Percentiles rank a stretch among this genome's conserved stretches.
Evolutionary conservation across 1,140 invertebrate genomes (phyloP).

Genomic region (Tetramorium simillimum): DNA sequence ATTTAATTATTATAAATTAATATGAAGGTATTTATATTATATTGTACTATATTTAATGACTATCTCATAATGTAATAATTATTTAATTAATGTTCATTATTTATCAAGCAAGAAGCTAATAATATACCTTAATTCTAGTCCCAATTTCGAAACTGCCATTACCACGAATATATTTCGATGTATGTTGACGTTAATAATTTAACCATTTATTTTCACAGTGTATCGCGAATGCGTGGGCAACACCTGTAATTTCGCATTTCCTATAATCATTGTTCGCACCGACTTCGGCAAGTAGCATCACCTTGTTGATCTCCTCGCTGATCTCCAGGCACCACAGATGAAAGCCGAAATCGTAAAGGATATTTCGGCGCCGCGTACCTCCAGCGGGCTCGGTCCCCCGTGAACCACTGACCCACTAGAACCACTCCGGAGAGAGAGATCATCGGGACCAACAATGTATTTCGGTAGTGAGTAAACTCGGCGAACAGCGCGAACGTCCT

Average conservation of each 20-base stretch:
- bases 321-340: slow-evolving; percentile 6
- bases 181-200: slow-evolving; percentile 14
- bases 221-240: not conserved
- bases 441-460: slow-evolving; percentile 74
- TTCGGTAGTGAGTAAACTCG: slow-evolving; percentile 80
- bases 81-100: not conserved
- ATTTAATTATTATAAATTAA: not conserved
- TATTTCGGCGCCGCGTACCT: slow-evolving; percentile 57
- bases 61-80: not conserved
- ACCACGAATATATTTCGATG: not conserved
- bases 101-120: not conserved
- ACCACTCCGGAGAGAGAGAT: slow-evolving; percentile 68
- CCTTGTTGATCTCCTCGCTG: slow-evolving; percentile 3
- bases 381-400: slow-evolving; percentile 58
- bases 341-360: slow-evolving; percentile 59
- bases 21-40: not conserved
- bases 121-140: not conserved
- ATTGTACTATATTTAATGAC: not conserved
- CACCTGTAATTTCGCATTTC: slow-evolving; percentile 24
- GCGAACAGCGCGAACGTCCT: slow-evolving; percentile 77
- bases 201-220: not conserved
- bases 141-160: not conserved
- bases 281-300: slow-evolving; percentile 18
- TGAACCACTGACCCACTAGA: slow-evolving; percentile 84
- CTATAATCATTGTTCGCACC: slow-evolving; percentile 47